These are phyloP conservation scores for Lysiphlebus fabarum DNA, from an alignment of 1,140 invertebrate genomes.

Conservation along the genomic window DNA sequence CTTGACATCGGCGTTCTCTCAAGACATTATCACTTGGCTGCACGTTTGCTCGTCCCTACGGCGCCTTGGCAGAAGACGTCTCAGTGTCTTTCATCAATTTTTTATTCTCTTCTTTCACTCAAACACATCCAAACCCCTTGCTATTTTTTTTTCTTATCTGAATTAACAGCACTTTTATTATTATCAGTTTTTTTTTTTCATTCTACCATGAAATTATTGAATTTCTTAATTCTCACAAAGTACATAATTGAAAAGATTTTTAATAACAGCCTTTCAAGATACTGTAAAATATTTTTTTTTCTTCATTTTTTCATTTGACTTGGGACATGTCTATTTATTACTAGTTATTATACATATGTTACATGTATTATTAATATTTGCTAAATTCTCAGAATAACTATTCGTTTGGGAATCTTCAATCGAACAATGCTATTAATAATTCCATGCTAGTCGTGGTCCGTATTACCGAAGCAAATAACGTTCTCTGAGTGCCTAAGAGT, in stretches of 20 bases:
- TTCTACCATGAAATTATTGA: too few species aligned
- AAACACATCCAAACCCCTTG: too few species aligned
- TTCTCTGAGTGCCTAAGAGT: conserved; percentile 6
- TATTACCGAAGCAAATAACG: conserved; percentile 42
- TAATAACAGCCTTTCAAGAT: too few species aligned
- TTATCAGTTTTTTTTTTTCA: too few species aligned
- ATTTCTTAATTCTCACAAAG: too few species aligned
- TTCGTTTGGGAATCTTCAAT: not conserved
- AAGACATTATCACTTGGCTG: conserved; percentile 28
- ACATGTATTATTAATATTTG: too few species aligned
- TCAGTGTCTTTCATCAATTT: conserved; percentile 11
- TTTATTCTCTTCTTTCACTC: not conserved
- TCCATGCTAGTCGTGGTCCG: conserved; percentile 24
- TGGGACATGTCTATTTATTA: too few species aligned
- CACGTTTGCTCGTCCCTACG: conserved; percentile 15
- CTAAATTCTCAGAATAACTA: not conserved
- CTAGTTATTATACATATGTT: too few species aligned
- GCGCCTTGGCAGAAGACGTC: conserved; percentile 9
- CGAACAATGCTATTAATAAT: conserved; percentile 26
- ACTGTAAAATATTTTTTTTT: too few species aligned
- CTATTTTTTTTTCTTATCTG: not conserved
- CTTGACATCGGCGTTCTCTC: not conserved
- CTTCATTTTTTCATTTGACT: too few species aligned
- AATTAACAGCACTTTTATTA: conserved; percentile 1
- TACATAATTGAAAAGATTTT: too few species aligned